phyloP scores from a whole-genome alignment of 2,888 invertebrate genomes.

The Amphipyra berbera region DNA sequence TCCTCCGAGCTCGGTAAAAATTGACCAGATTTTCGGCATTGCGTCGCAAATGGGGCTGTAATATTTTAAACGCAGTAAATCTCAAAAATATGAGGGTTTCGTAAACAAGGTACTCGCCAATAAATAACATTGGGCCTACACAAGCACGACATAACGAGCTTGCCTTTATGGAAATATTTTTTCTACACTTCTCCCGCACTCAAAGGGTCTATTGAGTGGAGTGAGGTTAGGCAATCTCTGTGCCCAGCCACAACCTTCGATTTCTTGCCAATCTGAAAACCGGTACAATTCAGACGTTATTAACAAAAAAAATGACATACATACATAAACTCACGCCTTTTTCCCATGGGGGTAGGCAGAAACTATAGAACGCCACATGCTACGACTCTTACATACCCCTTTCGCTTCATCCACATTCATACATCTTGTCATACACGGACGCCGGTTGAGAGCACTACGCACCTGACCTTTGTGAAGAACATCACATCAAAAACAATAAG shows the following conservation, averaged over 20 bases:
- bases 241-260: constrained; percentile 30
- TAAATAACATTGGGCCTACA: constrained; percentile 68
- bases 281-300: constrained; percentile 24
- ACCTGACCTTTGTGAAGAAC: no score
- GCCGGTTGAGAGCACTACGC: no score
- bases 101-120: constrained; percentile 72
- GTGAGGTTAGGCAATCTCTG: constrained; percentile 38
- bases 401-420: no score
- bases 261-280: constrained; percentile 40
- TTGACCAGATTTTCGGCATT: constrained; percentile 53
- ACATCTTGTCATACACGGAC: no score
- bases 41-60: constrained; percentile 63
- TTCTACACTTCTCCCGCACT: constrained; percentile 51
- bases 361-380: no score
- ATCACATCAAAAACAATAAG: no score
- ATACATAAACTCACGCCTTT: no score
- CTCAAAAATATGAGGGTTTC: constrained; percentile 71
- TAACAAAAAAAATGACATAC: constrained; percentile 25
- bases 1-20: constrained; percentile 42
- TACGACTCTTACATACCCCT: no score
- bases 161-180: constrained; percentile 61
- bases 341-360: no score
- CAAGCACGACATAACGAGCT: constrained; percentile 61
- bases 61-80: constrained; percentile 72
- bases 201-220: constrained; percentile 46